Evolutionary conservation across 1,140 invertebrate genomes (phyloP), one percentile per base, ranked within the genome.

Genomic region (Sminthurinus signatus): DNA sequence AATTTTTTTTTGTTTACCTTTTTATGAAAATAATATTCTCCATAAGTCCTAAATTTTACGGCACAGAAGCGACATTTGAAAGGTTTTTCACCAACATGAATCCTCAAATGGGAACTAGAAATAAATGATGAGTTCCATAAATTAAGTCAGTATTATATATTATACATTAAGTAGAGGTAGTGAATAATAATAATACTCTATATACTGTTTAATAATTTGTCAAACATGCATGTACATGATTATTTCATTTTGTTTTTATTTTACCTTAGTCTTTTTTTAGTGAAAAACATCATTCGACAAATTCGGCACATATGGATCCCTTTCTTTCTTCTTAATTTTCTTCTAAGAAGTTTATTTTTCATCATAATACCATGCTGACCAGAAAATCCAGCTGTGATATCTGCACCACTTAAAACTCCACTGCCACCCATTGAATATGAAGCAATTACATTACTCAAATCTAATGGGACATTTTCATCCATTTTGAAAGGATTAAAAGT

Each of bases 81-180:
- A 15, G 60, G 60, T 25, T 62, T 62, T 28, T 54, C 60, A 8
- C 60, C 60, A 10, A 62, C 43, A 31, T 62, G 60, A 42, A 31
- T 23, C 27, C 57, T 54, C 14, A 62, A 36, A 25, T 62, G 60
- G 12, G 8, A 36, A 42, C 54, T 56, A 39, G 31, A 19, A 48
- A 42, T 23, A 52, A 52, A 52, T 48, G 44, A 48, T 19, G 44
- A 25, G n/a, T n/a, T n/a, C n/a, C n/a, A n/a, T n/a, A n/a, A n/a
- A n/a, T n/a, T n/a, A n/a, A n/a, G n/a, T n/a, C n/a, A n/a, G n/a
- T n/a, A n/a, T n/a, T n/a, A n/a, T n/a, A n/a, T n/a, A n/a, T n/a
- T n/a, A n/a, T n/a, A n/a, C n/a, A n/a, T n/a, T n/a, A n/a, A n/a
- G n/a, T n/a, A n/a, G n/a, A n/a, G n/a, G n/a, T n/a, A n/a, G n/a